A percentile compares a stretch with the other conserved stretches of the same genome.
phyloP scores from a whole-genome alignment of 2,797 vertebrate species.

The Gorsachius magnificus region DNA sequence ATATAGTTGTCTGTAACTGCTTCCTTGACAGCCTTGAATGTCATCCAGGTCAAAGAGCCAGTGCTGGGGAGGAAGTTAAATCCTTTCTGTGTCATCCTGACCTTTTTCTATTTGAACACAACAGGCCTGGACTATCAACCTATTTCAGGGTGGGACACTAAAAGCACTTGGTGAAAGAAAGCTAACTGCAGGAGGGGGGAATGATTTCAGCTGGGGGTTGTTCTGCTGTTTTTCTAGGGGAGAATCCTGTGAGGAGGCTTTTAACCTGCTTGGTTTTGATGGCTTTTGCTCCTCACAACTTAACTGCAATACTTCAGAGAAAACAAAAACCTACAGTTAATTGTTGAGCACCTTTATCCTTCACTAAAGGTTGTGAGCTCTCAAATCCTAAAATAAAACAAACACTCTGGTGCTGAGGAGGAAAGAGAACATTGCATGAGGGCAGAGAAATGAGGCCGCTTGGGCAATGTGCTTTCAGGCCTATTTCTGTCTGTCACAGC shows the following conservation, averaged over 20 bases:
- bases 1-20: background rate
- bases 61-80: background rate
- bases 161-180: background rate
- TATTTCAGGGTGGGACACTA: background rate
- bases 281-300: background rate
- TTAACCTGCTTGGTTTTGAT: background rate
- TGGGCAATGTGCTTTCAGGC: conserved; percentile 2
- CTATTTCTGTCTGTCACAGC: conserved; percentile 15
- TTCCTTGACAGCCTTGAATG: conserved; percentile 1
- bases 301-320: background rate
- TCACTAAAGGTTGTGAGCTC: background rate
- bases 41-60: background rate
- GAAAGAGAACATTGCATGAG: background rate
- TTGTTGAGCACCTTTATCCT: background rate
- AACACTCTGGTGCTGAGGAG: background rate
- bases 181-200: background rate
- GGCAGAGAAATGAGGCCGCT: background rate
- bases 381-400: conserved; percentile 28
- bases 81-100: background rate
- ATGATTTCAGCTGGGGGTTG: background rate
- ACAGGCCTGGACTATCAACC: background rate
- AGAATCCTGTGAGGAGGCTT: background rate
- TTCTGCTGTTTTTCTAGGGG: background rate
- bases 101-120: background rate
- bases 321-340: background rate